Base-by-base conservation (phyloP, 2,888 invertebrate genomes). In the Caenorhabditis macrosperma region DNA sequence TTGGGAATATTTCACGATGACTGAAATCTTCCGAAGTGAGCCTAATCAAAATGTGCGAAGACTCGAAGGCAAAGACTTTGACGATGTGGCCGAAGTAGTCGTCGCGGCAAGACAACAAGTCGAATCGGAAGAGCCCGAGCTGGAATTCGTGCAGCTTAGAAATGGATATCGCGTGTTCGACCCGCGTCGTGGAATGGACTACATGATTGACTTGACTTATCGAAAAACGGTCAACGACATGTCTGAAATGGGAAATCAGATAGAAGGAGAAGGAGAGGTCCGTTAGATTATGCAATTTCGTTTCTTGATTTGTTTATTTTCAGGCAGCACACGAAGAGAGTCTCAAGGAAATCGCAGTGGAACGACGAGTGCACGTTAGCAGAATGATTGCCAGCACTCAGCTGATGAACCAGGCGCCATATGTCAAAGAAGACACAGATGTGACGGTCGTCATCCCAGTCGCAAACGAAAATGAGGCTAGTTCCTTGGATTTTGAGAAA, bases 341-440 rank as follows among this genome's bases (percentile, higher is more conserved):
- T 38, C 59, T 74, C 24, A 79, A 79, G 38, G 79, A 79, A 63
- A 57, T 79, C n/a, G 63, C 46, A 0, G 54, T 86, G 15, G 78
- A 86, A 24, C 79, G 81, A 50, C 74, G 95, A 88, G 93, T 96
- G 84, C 94, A 96, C 92, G 93, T 95, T 46, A 94, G 94, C 64
- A 95, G 96, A 83, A 94, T 95, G 15, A 92, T 97, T 69, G 95
- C 95, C 17, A 94, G 94, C 76, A 95, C 96, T 9, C 95, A 97
- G 90, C 94, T 97, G 76, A 93, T 96, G 44, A 94, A 88, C 33
- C 84, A 86, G 81, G 88, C 96, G 91, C 97, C 96, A 0, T 97
- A 97, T 92, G 97, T 97, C 0, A 97, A 97, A 0, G 97, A 98
- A 93, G 95, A 94, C 91, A 94, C 94, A 6, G 93, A 95, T 83